A percentile compares a stretch with the other conserved stretches of the same genome.
Conservation (phyloP, 2,797 vertebrate genomes). For the Rhinichthys osculus region DNA sequence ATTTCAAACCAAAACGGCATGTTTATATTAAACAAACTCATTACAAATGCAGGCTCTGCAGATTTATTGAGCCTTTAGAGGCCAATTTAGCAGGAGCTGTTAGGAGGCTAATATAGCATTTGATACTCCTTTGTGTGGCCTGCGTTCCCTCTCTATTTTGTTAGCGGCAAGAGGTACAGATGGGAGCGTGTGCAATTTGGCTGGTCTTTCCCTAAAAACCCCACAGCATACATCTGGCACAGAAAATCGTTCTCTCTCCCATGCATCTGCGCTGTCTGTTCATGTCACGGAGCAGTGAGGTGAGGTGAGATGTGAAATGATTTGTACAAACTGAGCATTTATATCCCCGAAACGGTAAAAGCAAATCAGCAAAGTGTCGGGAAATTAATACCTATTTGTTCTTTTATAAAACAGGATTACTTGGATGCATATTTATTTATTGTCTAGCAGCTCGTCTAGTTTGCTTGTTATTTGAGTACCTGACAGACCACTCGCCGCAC, state of each 20-base stretch:
- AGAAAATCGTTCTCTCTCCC: slow-evolving; percentile 12
- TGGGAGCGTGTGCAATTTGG: slow-evolving; percentile 43
- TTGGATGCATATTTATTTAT: neutral
- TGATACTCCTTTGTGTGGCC: slow-evolving; percentile 23
- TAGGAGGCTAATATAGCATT: neutral
- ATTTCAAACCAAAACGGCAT: neutral
- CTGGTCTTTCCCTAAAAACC: slow-evolving; percentile 41
- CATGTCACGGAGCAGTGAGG: slow-evolving; percentile 5
- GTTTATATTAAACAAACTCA: neutral
- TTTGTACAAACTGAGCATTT: slow-evolving; percentile 4
- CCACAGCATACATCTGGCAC: slow-evolving; percentile 43
- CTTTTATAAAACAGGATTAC: neutral
- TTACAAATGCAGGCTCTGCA: neutral
- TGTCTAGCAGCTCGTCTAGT: neutral
- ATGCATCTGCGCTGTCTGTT: slow-evolving; percentile 42
- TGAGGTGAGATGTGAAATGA: slow-evolving; percentile 30
- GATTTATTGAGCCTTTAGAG: slow-evolving; percentile 3
- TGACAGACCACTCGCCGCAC: neutral
- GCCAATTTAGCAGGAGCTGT: slow-evolving; percentile 20
- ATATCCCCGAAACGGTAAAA: neutral
- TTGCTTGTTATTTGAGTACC: neutral
- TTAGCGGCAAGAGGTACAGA: slow-evolving; percentile 38
- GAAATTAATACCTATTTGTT: neutral
- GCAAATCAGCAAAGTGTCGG: neutral
- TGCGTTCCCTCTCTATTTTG: slow-evolving; percentile 44